A percentile compares a stretch with the other conserved stretches of the same genome.
Conservation (phyloP, 2,888 invertebrate genomes). For the Tillus elongatus region DNA sequence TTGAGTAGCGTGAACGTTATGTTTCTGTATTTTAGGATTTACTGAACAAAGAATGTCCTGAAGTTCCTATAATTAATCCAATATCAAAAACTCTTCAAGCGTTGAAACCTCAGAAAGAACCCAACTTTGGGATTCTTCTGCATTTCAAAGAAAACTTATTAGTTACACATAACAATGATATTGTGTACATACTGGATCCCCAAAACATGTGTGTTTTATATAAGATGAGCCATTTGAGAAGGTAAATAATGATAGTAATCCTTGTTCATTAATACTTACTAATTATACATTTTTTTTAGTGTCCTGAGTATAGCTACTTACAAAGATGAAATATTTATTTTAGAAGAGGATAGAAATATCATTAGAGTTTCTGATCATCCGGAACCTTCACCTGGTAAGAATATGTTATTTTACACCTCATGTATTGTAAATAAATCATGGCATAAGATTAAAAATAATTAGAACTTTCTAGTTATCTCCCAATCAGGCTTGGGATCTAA, state of each 20-base stretch:
- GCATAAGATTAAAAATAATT: too few species aligned
- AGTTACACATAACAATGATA: constrained; percentile 62
- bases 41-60: constrained; percentile 41
- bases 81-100: constrained; percentile 39
- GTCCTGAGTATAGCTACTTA: constrained; percentile 52
- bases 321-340: constrained; percentile 70
- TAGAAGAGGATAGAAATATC: constrained; percentile 70
- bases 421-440: too few species aligned
- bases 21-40: constrained; percentile 32
- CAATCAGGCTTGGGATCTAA: too few species aligned
- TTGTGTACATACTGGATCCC: constrained; percentile 69
- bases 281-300: constrained; percentile 40
- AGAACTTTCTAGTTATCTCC: too few species aligned
- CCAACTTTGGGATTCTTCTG: constrained; percentile 54
- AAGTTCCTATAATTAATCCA: constrained; percentile 68
- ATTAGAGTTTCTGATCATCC: constrained; percentile 69
- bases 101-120: constrained; percentile 43
- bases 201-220: constrained; percentile 56
- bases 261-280: too few species aligned
- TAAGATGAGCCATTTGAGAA: constrained; percentile 54
- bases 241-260: constrained; percentile 43
- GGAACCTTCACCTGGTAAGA: constrained; percentile 44
- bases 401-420: too few species aligned
- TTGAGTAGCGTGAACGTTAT: too few species aligned
- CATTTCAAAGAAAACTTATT: constrained; percentile 64